Percentiles rank a stretch among this genome's conserved stretches.
phyloP scores from a whole-genome alignment of 2,113 vertebrate genomes.

The Megaceryle maxima region DNA sequence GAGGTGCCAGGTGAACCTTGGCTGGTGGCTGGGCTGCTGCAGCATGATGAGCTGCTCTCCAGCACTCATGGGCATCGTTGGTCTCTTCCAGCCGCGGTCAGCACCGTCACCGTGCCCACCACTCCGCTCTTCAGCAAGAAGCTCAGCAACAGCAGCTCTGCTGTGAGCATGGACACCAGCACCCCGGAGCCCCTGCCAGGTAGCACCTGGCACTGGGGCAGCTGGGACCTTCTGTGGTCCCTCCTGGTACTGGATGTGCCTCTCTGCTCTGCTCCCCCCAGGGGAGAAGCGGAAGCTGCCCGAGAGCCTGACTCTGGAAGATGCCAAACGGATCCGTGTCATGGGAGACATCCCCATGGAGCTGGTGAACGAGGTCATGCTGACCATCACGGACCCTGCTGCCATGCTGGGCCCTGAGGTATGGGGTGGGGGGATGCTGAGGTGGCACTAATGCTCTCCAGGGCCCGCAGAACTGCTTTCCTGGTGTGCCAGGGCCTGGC shows the following conservation, averaged over 20 bases:
- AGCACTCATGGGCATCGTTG: accelerated
- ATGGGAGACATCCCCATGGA: constrained; percentile 99
- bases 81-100: constrained; percentile 74
- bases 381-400: constrained; percentile 96
- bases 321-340: constrained; percentile 95
- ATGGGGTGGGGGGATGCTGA: background rate
- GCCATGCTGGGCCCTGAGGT: constrained; percentile 98
- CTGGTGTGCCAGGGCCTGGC: background rate
- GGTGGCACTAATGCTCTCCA: background rate
- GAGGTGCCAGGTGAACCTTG: background rate
- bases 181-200: constrained; percentile 86
- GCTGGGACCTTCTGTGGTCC: background rate
- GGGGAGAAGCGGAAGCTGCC: constrained; percentile 96
- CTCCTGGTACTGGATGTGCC: accelerated
- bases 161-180: constrained; percentile 76
- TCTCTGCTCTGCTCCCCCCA: constrained; percentile 1
- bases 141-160: constrained; percentile 79
- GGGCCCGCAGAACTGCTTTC: background rate
- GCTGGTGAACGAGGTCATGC: constrained; percentile 98
- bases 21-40: accelerated
- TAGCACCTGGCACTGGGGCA: background rate
- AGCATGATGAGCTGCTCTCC: accelerated
- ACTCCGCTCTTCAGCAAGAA: constrained; percentile 86
- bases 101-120: constrained; percentile 81
- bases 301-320: constrained; percentile 92